Evolutionary conservation across 2,888 invertebrate genomes (phyloP).

Genomic region (Meganola albula): DNA sequence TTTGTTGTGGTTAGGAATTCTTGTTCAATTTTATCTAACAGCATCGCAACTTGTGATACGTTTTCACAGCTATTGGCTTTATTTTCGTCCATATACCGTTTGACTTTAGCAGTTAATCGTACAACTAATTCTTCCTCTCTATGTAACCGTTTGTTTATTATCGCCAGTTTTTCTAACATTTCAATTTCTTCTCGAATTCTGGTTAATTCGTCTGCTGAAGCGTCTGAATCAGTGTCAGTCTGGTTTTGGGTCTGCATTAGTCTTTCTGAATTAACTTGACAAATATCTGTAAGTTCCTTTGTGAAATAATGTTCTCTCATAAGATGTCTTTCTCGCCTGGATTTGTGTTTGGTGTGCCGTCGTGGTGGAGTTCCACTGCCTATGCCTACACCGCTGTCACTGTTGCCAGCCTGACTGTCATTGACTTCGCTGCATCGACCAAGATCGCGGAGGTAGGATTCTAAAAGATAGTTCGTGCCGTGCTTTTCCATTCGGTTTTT

Average conservation of each 20-base stretch:
- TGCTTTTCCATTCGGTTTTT: conserved; percentile 83
- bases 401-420: conserved; percentile 80
- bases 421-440: conserved; percentile 65
- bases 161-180: conserved; percentile 83
- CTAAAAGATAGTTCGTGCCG: conserved; percentile 87
- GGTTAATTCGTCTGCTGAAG: conserved; percentile 71
- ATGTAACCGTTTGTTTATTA: conserved; percentile 84
- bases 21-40: conserved; percentile 72
- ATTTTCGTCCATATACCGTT: conserved; percentile 76
- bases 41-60: conserved; percentile 64
- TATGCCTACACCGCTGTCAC: conserved; percentile 83
- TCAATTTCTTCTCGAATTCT: conserved; percentile 82
- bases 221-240: conserved; percentile 71
- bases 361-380: conserved; percentile 80
- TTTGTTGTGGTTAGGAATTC: conserved; percentile 67
- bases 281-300: conserved; percentile 73
- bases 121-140: conserved; percentile 85
- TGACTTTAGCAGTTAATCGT: conserved; percentile 80
- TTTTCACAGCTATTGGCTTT: conserved; percentile 70
- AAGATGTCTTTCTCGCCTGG: conserved; percentile 70
- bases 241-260: conserved; percentile 61
- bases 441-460: conserved; percentile 81
- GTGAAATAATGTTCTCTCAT: conserved; percentile 76
- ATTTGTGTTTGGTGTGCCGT: conserved; percentile 73
- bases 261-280: conserved; percentile 72